Base-by-base conservation (phyloP, 2,113 vertebrate genomes). In the Laticauda laticaudata region DNA sequence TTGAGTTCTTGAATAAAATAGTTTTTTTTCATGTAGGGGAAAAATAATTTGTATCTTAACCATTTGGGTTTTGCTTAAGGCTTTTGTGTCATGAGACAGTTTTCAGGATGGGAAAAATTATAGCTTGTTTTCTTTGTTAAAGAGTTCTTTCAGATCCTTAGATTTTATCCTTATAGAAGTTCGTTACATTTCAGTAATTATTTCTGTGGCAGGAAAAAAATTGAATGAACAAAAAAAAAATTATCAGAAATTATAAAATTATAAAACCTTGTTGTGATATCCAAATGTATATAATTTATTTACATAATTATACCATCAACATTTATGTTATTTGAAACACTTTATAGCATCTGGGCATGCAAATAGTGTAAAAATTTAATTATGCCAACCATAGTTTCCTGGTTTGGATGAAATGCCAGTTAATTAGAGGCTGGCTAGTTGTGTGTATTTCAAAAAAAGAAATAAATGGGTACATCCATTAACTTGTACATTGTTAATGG, bases 121-220 rank as follows among this genome's bases (percentile, higher is more conserved):
- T 91, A 93, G 93, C 87, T 45, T 45, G n/a, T 87, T 95, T 87
- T 90, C 92, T 93, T 94, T 93, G 87, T 95, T 96, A 56, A 15
- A 15, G 24, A 24, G 29, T 26, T 34, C 3, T 54, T 88, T 75
- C 12, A 54, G 15, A 75, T 24, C 12, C 23, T 10, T 18, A 75
- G 87, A 81, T 89, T 43, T 21, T 18, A 5, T 91, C 43, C 23
- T 14, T 14, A 56, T 92, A 51, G 29, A 75, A 7, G 34, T 29
- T 86, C 20, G 29, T 45, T 57, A 45, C 55, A 91, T 45, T 45
- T 24, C 10, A 45, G 20, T n/a, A 69, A 14, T 86, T 34, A 86
- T 56, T 39, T 45, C 29, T 15, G 54, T 11, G 45, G 53, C 7
- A 45, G 53, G 23, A 57, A 54, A 2, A 29, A 5, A 57, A 18